These are phyloP conservation scores for Strix aluco DNA, from an alignment of 2,113 vertebrate species.

Conservation along the genomic window DNA sequence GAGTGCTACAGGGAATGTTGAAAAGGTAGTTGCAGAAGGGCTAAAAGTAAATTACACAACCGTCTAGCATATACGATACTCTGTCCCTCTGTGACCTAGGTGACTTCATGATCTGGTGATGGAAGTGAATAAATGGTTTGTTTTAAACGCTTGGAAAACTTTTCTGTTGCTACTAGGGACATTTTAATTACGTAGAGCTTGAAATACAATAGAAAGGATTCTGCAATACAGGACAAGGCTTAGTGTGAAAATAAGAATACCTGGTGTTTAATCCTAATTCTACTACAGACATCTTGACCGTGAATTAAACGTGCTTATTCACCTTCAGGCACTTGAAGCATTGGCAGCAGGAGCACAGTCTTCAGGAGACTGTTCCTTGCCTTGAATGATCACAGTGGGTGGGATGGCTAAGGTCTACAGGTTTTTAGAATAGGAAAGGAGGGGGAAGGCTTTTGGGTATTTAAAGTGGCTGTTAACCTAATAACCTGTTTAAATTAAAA, in stretches of 20 bases:
- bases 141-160: not conserved
- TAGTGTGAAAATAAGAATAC: not conserved
- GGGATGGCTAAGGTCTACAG: not conserved
- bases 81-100: not conserved
- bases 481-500: not conserved
- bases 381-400: not conserved
- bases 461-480: not conserved
- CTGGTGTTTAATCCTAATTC: not conserved
- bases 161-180: not conserved
- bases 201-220: not conserved
- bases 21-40: not conserved
- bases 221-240: not conserved
- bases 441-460: not conserved
- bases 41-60: not conserved
- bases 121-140: not conserved
- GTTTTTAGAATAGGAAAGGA: not conserved
- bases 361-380: not conserved
- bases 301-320: not conserved
- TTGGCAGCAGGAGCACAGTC: not conserved
- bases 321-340: not conserved
- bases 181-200: not conserved
- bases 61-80: not conserved
- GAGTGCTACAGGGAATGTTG: rapidly evolving
- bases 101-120: not conserved
- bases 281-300: not conserved